Evolutionary conservation across 2,888 invertebrate species (phyloP).

Genomic region (Himalopsyche japonica): DNA sequence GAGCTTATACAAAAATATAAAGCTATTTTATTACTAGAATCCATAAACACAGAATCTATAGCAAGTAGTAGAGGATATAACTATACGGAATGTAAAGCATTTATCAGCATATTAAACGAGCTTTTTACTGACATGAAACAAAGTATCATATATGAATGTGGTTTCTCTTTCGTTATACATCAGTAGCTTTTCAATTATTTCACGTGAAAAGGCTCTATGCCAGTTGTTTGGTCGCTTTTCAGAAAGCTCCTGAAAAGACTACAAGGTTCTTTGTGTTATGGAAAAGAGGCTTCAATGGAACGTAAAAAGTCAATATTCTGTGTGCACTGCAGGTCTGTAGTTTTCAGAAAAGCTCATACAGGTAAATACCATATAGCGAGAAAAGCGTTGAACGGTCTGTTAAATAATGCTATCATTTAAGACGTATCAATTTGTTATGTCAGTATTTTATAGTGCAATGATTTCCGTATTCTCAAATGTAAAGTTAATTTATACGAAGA

Average conservation of each 20-base stretch:
- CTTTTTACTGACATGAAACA: too few relatives aligned
- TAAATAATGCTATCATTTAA: too few relatives aligned
- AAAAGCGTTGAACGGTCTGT: not conserved
- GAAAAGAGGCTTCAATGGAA: not conserved
- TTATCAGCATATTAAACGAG: too few relatives aligned
- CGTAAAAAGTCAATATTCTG: not conserved
- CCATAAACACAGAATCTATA: too few relatives aligned
- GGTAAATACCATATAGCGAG: not conserved
- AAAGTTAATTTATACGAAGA: too few relatives aligned
- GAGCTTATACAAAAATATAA: too few relatives aligned
- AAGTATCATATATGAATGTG: not conserved
- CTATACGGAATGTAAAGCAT: too few relatives aligned
- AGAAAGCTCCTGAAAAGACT: not conserved
- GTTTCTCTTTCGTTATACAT: not conserved
- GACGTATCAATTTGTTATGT: too few relatives aligned
- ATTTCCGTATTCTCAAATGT: not conserved
- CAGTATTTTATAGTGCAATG: too few relatives aligned
- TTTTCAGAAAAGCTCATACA: not conserved
- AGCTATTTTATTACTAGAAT: too few relatives aligned
- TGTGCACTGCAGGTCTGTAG: not conserved
- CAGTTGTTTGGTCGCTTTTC: not conserved
- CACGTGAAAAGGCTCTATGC: not conserved
- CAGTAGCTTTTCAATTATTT: not conserved
- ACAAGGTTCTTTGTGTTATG: not conserved
- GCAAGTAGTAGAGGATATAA: too few relatives aligned